phyloP scores from a whole-genome alignment of 1,140 invertebrate genomes.

The Philotrypesis tridentata region DNA sequence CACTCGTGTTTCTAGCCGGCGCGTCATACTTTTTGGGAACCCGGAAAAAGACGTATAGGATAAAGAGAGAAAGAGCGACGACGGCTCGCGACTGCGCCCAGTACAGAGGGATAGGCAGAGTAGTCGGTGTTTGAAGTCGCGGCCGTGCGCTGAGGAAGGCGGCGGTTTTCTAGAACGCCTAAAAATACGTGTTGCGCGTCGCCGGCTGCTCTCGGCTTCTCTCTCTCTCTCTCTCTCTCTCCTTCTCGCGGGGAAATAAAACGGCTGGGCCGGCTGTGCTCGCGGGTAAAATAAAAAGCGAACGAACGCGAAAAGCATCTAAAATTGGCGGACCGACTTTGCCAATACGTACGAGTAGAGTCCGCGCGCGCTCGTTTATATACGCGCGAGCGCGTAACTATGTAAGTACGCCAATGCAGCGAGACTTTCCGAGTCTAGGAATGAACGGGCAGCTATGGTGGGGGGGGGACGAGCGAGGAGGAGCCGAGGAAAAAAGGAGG shows the following conservation, averaged over 20 bases:
- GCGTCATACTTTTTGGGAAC: slow-evolving; percentile 45
- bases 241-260: slow-evolving; percentile 34
- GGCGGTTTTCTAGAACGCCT: slow-evolving; percentile 49
- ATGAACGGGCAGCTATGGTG: no score
- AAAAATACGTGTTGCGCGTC: slow-evolving; percentile 46
- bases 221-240: not conserved
- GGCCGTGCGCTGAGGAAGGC: slow-evolving; percentile 39
- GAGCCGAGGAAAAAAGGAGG: not conserved
- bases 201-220: slow-evolving; percentile 1
- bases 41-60: slow-evolving; percentile 44
- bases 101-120: not conserved
- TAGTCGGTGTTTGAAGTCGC: slow-evolving; percentile 40
- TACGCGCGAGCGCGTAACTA: not conserved
- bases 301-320: slow-evolving; percentile 43
- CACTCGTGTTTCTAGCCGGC: no score
- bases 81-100: not conserved
- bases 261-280: slow-evolving; percentile 29
- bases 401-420: not conserved
- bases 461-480: not conserved
- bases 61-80: not conserved
- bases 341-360: slow-evolving; percentile 39
- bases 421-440: slow-evolving; percentile 33
- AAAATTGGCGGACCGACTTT: slow-evolving; percentile 47
- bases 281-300: slow-evolving; percentile 44
- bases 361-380: not conserved